Evolutionary conservation across 2,113 vertebrate genomes (phyloP).

Genomic region (Caranx ignobilis): DNA sequence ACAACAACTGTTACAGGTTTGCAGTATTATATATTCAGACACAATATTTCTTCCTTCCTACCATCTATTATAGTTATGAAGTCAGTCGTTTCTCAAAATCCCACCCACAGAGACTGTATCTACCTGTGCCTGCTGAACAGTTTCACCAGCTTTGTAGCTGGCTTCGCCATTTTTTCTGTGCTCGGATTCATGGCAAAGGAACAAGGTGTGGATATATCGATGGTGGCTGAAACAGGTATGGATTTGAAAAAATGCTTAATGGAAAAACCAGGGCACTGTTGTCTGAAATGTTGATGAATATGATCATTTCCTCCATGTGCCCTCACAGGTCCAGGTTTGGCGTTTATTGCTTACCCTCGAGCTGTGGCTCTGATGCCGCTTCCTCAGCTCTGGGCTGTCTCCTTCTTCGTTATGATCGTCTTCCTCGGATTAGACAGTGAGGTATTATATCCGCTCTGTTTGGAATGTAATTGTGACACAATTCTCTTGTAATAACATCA

Average conservation of each 20-base stretch:
- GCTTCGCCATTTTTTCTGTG: constrained; percentile 95
- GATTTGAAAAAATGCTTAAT: neutral
- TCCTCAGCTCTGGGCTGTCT: constrained; percentile 85
- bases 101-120: constrained; percentile 87
- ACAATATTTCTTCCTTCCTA: neutral
- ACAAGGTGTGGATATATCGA: constrained; percentile 88
- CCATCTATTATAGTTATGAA: neutral
- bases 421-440: constrained; percentile 85
- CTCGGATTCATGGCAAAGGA: constrained; percentile 92
- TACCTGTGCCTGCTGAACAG: constrained; percentile 93
- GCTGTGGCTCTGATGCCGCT: constrained; percentile 85
- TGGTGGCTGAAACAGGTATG: constrained; percentile 91
- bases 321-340: constrained; percentile 83
- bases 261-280: neutral
- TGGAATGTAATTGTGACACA: neutral
- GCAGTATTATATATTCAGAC: neutral
- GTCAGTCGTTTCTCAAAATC: constrained; percentile 2
- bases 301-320: neutral
- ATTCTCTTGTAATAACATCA: neutral
- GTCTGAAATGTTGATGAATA: neutral
- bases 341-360: constrained; percentile 85
- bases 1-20: constrained; percentile 86
- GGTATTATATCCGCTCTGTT: constrained; percentile 34
- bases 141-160: constrained; percentile 92
- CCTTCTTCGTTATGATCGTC: constrained; percentile 86